phyloP scores from a whole-genome alignment of 1,140 invertebrate genomes.

The Linepithema humile region DNA sequence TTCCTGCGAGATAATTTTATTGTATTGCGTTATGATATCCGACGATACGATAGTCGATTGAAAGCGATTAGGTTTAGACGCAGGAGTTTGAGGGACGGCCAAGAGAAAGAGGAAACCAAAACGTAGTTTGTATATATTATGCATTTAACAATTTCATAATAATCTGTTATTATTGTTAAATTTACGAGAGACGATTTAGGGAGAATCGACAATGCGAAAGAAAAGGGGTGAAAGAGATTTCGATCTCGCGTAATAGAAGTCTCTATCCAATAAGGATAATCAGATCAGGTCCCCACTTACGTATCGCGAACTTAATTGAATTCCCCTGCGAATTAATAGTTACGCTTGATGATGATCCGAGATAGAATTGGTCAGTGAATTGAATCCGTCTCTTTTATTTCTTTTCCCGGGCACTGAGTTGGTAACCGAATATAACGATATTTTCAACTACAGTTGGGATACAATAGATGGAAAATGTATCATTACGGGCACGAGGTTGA shows the following conservation, averaged over 20 bases:
- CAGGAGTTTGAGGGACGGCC: slow-evolving; percentile 26
- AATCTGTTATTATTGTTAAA: slow-evolving; percentile 82
- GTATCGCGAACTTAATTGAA: slow-evolving; percentile 48
- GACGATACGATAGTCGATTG: slow-evolving; percentile 29
- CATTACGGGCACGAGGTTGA: background rate
- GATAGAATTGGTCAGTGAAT: slow-evolving; percentile 29
- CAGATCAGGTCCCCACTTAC: slow-evolving; percentile 43
- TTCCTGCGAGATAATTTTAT: slow-evolving; percentile 44
- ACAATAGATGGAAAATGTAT: slow-evolving; percentile 20
- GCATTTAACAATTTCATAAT: slow-evolving; percentile 77
- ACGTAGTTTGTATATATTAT: slow-evolving; percentile 79
- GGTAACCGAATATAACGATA: slow-evolving; percentile 33
- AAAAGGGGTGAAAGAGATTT: slow-evolving; percentile 41
- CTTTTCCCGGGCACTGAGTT: background rate
- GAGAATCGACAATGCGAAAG: slow-evolving; percentile 38
- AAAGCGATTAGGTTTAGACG: slow-evolving; percentile 21
- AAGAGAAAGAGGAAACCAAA: slow-evolving; percentile 76
- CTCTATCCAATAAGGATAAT: slow-evolving; percentile 54
- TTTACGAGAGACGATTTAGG: slow-evolving; percentile 72
- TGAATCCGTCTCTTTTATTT: slow-evolving; percentile 6
- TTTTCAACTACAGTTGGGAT: background rate
- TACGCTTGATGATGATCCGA: slow-evolving; percentile 48
- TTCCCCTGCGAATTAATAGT: slow-evolving; percentile 50
- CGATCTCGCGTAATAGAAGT: slow-evolving; percentile 53
- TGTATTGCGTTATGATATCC: slow-evolving; percentile 22